Base-by-base conservation (phyloP, 2,113 vertebrate species). In the Pyxicephalus adspersus region DNA sequence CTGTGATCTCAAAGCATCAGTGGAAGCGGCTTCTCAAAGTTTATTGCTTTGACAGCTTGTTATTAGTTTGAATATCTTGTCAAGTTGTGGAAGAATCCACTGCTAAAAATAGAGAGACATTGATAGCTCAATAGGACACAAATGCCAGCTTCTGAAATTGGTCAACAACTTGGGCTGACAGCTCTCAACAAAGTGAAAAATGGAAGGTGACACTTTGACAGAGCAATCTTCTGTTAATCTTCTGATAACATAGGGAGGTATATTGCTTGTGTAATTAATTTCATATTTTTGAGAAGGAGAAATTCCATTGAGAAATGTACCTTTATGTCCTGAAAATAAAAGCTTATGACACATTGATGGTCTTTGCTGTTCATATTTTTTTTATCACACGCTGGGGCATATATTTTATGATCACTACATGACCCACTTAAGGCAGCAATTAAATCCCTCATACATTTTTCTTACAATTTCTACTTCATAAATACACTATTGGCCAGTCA, bases 1-100 rank as follows among this genome's bases (percentile, higher is more conserved):
- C 15, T 16, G 16, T 18, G 25, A 22, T 64, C 57, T 0, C 2
- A 79, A 73, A 60, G 61, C 58, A 85, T 77, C 68, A 65, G 52
- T 29, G 9, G 31, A 67, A 26, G 15, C 20, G 74, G 28, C 51
- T 74, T 83, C 45, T 16, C 66, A 80, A 51, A 80, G 74, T 23
- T 76, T 74, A 83, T 81, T 83, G 78, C 84, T 85, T 85, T 88
- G 87, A 86, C 85, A 86, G 70, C 84, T 51, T 80, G 80, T 86
- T 87, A 89, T 63, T 84, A 85, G 77, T 87, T 68, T 84, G 84
- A 89, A 88, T 88, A 77, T 72, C 84, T 83, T 87, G 76, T 87
- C 85, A 87, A 83, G 58, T 84, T 83, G 60, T 77, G 74, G 77
- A 84, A 58, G 83, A 87, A 84, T 72, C 72, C 73, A 28, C 28